phyloP scores from a whole-genome alignment of 1,140 invertebrate species.

The Pararge aegeria region DNA sequence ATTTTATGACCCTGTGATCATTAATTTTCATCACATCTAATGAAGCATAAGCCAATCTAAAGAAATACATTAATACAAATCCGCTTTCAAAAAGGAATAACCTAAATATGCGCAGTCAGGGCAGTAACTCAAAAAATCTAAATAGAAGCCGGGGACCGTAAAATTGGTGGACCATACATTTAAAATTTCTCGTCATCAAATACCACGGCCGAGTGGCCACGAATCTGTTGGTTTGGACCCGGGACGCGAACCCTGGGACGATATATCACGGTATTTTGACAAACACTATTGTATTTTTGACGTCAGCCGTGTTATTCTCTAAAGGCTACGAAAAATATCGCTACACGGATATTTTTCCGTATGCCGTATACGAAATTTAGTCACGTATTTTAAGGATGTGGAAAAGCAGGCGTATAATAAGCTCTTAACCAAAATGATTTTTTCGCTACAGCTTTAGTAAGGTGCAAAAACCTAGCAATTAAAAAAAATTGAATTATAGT shows the following conservation, averaged over 20 bases:
- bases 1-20: no score
- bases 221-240: constrained; percentile 2
- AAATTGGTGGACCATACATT: constrained; percentile 3
- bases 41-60: no score
- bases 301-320: constrained; percentile 37
- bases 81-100: no score
- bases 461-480: no score
- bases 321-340: constrained; percentile 14
- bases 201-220: not conserved
- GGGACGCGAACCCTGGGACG: constrained; percentile 25
- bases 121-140: constrained; percentile 3
- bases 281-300: constrained; percentile 50
- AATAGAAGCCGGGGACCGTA: constrained; percentile 1
- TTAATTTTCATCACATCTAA: no score
- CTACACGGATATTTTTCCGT: constrained; percentile 5
- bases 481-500: no score
- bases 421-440: no score
- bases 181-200: constrained; percentile 9
- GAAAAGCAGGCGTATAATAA: no score
- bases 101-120: not conserved
- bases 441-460: no score
- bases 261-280: constrained; percentile 52
- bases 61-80: no score
- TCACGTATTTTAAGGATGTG: no score
- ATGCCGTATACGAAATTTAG: no score